A percentile compares a stretch with the other conserved stretches of the same genome.
These are phyloP conservation scores for Cottus gobio DNA, from an alignment of 2,113 vertebrate species.

Conservation along the genomic window DNA sequence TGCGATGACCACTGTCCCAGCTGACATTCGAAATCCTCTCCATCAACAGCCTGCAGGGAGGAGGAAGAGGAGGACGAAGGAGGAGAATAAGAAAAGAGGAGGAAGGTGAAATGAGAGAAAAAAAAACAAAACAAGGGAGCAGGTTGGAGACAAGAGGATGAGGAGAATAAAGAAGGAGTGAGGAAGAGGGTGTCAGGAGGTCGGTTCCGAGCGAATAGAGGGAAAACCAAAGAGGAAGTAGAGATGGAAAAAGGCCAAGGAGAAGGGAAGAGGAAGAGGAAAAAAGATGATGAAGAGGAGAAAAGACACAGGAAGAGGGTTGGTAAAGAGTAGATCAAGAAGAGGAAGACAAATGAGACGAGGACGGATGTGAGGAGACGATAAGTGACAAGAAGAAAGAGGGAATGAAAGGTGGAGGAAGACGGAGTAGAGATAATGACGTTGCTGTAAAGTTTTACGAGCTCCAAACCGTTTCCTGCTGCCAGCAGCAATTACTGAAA, in stretches of 20 bases:
- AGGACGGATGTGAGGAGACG: neutral
- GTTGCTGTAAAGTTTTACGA: slow-evolving; percentile 7
- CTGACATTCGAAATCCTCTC: slow-evolving; percentile 98
- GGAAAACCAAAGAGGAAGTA: neutral
- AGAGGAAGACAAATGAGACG: neutral
- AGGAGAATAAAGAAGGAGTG: neutral
- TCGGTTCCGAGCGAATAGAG: neutral
- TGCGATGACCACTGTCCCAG: slow-evolving; percentile 99
- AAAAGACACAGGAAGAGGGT: neutral
- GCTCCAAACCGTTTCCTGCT: neutral
- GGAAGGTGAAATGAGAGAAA: neutral
- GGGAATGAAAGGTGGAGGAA: neutral
- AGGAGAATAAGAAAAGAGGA: neutral
- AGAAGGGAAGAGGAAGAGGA: neutral
- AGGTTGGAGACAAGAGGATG: no score
- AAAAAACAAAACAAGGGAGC: no score
- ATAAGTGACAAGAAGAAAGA: neutral
- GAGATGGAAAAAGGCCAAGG: neutral
- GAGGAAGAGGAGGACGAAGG: neutral
- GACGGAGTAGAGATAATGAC: slow-evolving; percentile 2
- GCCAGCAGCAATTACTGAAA: slow-evolving; percentile 34
- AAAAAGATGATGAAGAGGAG: neutral
- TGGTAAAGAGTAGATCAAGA: neutral
- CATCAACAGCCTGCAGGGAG: slow-evolving; percentile 87
- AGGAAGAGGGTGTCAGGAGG: no score